These are phyloP conservation scores for Nesogale talazaci DNA, from an alignment of 2,113 vertebrate species.

Conservation along the genomic window DNA sequence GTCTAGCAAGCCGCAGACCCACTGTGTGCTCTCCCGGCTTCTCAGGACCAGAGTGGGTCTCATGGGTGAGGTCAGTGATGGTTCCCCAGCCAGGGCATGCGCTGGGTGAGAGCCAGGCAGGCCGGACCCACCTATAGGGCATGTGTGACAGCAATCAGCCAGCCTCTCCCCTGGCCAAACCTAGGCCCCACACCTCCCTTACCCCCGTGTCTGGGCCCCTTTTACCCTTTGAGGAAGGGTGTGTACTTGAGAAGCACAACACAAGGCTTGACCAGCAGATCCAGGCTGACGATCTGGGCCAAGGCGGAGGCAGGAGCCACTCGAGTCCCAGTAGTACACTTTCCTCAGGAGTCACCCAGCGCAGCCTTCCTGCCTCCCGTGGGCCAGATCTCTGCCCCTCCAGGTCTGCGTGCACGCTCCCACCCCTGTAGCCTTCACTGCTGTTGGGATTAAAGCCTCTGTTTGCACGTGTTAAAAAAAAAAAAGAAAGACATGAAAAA, in stretches of 20 bases:
- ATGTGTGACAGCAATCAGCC: not conserved
- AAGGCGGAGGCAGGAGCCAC: not conserved
- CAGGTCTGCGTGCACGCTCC: not conserved
- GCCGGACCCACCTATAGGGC: too few species aligned
- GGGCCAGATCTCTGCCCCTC: not conserved
- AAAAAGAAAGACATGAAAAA: too few species aligned
- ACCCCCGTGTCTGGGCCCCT: not conserved
- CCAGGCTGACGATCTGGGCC: not conserved
- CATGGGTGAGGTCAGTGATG: not conserved
- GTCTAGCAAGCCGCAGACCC: not conserved
- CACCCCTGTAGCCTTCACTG: conserved; percentile 42
- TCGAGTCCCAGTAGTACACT: not conserved
- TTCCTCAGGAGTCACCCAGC: too few species aligned
- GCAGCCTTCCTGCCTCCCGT: not conserved
- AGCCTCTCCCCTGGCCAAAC: not conserved
- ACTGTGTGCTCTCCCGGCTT: not conserved
- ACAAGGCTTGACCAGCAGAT: not conserved
- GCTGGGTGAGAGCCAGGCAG: not conserved
- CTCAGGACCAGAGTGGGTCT: rapidly evolving
- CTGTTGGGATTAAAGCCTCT: conserved; percentile 80
- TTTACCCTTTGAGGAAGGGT: not conserved
- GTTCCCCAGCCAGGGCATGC: not conserved
- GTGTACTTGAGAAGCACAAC: conserved; percentile 42
- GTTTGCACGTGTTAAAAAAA: conserved; percentile 76
- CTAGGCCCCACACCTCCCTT: not conserved